Evolutionary conservation across 2,797 vertebrate genomes (phyloP).

Genomic region (Parotocinclus haroldoi): DNA sequence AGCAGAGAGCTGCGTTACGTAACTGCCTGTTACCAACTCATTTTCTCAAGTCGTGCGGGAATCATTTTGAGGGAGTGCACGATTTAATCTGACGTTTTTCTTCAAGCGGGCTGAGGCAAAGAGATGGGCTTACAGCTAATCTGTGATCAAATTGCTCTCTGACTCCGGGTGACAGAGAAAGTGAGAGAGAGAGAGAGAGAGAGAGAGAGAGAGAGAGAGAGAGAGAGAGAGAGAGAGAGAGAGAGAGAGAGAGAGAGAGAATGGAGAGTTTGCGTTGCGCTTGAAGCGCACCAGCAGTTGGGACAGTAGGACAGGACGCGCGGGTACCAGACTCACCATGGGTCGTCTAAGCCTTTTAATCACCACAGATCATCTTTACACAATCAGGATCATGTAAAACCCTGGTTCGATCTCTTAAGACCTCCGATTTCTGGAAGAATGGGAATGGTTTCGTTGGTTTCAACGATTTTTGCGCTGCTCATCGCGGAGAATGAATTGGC

Average conservation of each 20-base stretch:
- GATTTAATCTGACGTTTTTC: slow-evolving; percentile 61
- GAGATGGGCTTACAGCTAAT: slow-evolving; percentile 28
- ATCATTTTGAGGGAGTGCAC: slow-evolving; percentile 21
- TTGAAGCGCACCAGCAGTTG: slow-evolving; percentile 35
- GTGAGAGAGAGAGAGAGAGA: neutral
- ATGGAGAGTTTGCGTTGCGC: slow-evolving; percentile 28
- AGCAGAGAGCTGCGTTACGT: slow-evolving; percentile 44
- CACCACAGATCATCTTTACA: neutral
- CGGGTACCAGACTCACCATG: slow-evolving; percentile 54
- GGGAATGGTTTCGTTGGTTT: slow-evolving; percentile 74
- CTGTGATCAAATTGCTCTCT: slow-evolving; percentile 9
- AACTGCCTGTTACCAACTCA: slow-evolving; percentile 35
- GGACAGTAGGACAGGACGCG: slow-evolving; percentile 30
- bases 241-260: slow-evolving; percentile 36
- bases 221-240: slow-evolving; percentile 34
- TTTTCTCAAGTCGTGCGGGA: slow-evolving; percentile 10
- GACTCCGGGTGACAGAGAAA: neutral
- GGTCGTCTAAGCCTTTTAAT: slow-evolving; percentile 29
- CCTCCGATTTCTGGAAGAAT: slow-evolving; percentile 60
- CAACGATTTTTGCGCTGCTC: slow-evolving; percentile 72
- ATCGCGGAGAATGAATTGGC: slow-evolving; percentile 72
- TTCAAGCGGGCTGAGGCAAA: slow-evolving; percentile 48
- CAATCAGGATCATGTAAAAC: slow-evolving; percentile 2
- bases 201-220: slow-evolving; percentile 41
- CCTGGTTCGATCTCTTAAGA: slow-evolving; percentile 17